These are phyloP conservation scores for Meleagris gallopavo DNA, from an alignment of 2,113 vertebrate species.

Conservation along the genomic window DNA sequence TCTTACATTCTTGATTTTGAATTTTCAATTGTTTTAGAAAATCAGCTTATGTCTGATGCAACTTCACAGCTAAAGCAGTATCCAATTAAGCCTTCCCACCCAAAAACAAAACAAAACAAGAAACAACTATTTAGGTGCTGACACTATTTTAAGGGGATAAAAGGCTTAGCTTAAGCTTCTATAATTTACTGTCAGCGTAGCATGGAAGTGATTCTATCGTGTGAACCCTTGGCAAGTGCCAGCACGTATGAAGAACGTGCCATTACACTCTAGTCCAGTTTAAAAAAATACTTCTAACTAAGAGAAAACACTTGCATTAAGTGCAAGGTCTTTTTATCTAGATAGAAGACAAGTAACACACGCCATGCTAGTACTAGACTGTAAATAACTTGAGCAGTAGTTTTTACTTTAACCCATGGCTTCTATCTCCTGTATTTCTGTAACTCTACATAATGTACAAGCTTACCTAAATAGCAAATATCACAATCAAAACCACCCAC, in stretches of 20 bases:
- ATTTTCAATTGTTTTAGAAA: neutral
- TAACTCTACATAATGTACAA: rapidly evolving
- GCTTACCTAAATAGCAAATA: neutral
- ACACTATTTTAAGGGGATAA: neutral
- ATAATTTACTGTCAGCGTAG: neutral
- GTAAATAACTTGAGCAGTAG: neutral
- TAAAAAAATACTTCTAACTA: neutral
- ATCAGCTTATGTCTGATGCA: neutral
- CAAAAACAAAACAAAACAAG: neutral
- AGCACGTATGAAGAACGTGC: neutral
- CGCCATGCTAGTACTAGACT: neutral
- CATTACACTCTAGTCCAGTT: too few species aligned
- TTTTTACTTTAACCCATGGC: neutral
- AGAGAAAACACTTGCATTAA: neutral
- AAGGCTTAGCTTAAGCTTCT: neutral
- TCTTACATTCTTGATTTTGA: neutral
- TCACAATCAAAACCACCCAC: neutral
- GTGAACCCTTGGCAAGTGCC: neutral
- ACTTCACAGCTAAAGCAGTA: neutral
- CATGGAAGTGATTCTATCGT: neutral
- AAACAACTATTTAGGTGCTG: neutral
- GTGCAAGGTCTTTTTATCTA: neutral
- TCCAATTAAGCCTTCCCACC: neutral
- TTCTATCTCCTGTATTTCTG: neutral
- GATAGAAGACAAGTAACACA: neutral